Base-by-base conservation (phyloP, 2,113 vertebrate genomes). In the Passer domesticus region DNA sequence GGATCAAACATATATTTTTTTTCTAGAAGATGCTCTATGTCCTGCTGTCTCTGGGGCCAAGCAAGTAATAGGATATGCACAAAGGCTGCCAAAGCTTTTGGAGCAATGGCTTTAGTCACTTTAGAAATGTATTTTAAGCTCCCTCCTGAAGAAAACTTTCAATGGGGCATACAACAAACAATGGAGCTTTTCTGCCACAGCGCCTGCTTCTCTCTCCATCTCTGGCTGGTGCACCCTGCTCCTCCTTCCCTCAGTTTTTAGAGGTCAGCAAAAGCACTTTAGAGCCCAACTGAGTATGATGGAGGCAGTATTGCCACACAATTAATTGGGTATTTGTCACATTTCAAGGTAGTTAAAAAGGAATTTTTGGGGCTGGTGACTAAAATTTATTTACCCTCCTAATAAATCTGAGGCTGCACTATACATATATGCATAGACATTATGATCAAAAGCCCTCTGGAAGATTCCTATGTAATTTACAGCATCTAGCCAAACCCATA, bases 111-210 rank as follows among this genome's bases (percentile, higher is more conserved):
- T 79, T 37, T 41, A 66, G 66, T 12, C 27, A 41, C n/a, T 59
- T 44, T 28, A 79, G 62, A 89, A 85, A 90, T 76, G 22, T 31
- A 49, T 12, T 44, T 24, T 56, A 49, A 46, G 5, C 44, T 82
- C 15, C 24, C 25, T 85, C 52, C 52, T 9, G 39, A 90, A 68
- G 39, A 91, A 5, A 20, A 52, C 8, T 66, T 95, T 73, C 53
- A 79, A 31, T 28, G 27, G 22, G 69, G 33, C 14, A 39, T 66
- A 58, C 5, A 82, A 63, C 28, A 67, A 85, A 47, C 11, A 63
- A 23, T 0, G 0, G 27, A 68, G 31, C 9, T 87, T 77, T 74
- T 92, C 60, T 81, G 64, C 20, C 0, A 2, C 30, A 60, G 24
- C 13, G 52, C 39, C 43, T 58, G 13, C 50, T 31, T 49, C 39